These are phyloP conservation scores for Muscicapa striata DNA, from an alignment of 2,797 vertebrate species.

Conservation along the genomic window DNA sequence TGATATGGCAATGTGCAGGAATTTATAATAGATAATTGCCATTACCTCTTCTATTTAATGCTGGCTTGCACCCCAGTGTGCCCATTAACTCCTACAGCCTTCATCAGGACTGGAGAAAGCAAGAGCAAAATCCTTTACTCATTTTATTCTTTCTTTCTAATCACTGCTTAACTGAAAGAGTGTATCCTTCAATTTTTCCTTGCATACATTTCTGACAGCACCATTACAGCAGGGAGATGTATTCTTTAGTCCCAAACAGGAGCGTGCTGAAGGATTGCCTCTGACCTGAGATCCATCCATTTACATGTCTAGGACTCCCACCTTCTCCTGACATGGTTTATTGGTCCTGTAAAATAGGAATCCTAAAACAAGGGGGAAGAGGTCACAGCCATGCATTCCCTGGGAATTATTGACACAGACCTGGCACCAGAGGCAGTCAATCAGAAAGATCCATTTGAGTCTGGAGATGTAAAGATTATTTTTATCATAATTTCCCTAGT, in stretches of 20 bases:
- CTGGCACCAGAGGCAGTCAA: slow-evolving; percentile 37
- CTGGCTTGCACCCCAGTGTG: neutral
- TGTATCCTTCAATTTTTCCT: neutral
- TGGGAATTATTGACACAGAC: slow-evolving; percentile 14
- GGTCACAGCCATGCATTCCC: slow-evolving; percentile 46
- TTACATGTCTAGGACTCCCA: neutral
- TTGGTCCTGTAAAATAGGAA: slow-evolving; percentile 45
- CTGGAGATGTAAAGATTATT: slow-evolving; percentile 53
- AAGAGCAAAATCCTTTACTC: neutral
- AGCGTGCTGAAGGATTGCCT: slow-evolving; percentile 9
- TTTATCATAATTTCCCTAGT: slow-evolving; percentile 56
- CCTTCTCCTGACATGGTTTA: slow-evolving; percentile 37
- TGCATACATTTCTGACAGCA: neutral
- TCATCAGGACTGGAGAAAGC: neutral
- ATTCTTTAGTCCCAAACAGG: neutral
- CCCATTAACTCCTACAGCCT: neutral
- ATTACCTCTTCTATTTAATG: neutral
- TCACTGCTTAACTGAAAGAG: neutral
- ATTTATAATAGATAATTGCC: neutral
- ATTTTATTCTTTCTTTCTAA: neutral
- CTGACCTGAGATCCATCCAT: slow-evolving; percentile 4
- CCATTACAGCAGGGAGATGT: slow-evolving; percentile 2
- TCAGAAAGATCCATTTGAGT: slow-evolving; percentile 46
- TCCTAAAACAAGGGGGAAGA: slow-evolving; percentile 58
- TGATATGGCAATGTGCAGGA: neutral